Evolutionary conservation across 2,113 vertebrate species (phyloP).

Genomic region (Syngnathus typhle): DNA sequence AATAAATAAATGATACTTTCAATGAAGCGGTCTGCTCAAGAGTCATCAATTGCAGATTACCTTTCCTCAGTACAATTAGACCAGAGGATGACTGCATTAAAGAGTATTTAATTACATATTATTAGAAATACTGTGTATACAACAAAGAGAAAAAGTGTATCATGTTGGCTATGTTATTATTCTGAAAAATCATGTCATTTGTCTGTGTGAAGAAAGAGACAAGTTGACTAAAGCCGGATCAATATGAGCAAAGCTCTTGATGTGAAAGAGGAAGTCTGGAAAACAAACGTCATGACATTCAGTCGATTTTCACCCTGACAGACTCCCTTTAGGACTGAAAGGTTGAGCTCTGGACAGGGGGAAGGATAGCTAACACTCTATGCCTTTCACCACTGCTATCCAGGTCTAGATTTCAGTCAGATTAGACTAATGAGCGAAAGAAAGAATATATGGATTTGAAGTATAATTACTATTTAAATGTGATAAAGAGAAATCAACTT

Average conservation of each 20-base stretch:
- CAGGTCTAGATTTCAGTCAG: not conserved
- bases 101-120: not conserved
- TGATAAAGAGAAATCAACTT: constrained; percentile 1
- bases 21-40: not conserved
- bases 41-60: not conserved
- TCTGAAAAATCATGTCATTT: too few species aligned
- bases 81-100: not conserved
- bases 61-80: not conserved
- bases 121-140: not conserved
- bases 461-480: constrained; percentile 5
- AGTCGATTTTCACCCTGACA: not conserved
- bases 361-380: not conserved
- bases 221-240: not conserved
- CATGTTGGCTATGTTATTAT: not conserved
- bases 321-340: constrained; percentile 5
- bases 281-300: constrained; percentile 8
- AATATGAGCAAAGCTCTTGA: not conserved
- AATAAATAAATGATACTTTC: too few species aligned
- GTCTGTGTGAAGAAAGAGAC: not conserved
- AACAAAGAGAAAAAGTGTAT: not conserved
- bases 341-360: not conserved
- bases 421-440: not conserved
- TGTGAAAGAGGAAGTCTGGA: constrained; percentile 1
- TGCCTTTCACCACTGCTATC: not conserved
- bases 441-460: constrained; percentile 2